phyloP scores from a whole-genome alignment of 2,797 vertebrate genomes.

The Pantherophis vulpinus region DNA sequence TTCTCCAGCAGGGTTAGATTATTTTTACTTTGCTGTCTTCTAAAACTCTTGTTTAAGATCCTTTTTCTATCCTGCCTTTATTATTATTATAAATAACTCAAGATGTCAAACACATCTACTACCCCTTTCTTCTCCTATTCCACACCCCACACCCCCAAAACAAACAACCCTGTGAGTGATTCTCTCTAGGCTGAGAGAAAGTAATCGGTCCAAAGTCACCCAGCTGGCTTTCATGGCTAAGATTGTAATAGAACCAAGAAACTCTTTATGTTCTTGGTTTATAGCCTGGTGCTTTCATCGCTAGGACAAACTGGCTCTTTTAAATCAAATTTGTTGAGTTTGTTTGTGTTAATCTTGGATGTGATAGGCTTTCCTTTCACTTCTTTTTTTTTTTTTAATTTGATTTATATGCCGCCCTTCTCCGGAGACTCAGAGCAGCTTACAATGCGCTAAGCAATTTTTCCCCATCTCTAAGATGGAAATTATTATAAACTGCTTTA shows the following conservation, averaged over 20 bases:
- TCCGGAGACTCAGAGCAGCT: too few species aligned
- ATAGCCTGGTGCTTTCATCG: background rate
- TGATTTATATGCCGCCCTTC: too few species aligned
- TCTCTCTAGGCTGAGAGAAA: background rate
- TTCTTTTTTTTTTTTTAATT: too few species aligned
- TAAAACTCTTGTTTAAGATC: background rate
- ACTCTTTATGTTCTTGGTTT: background rate
- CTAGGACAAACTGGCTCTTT: background rate
- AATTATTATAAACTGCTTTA: background rate
- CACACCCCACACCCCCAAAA: too few species aligned
- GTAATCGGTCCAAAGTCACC: background rate
- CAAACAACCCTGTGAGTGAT: background rate
- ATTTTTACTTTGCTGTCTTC: background rate
- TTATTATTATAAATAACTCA: background rate
- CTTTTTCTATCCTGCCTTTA: background rate
- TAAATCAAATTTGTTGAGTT: background rate
- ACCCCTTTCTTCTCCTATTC: background rate
- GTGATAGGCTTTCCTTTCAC: background rate
- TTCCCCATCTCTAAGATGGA: background rate
- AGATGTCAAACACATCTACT: background rate
- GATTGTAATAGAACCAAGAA: background rate
- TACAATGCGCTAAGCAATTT: too few species aligned
- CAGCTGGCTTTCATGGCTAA: background rate
- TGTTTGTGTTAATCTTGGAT: background rate
- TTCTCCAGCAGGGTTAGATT: too few species aligned